Conservation (phyloP, 2,113 vertebrate genomes). For the Syngnathus typhle region DNA sequence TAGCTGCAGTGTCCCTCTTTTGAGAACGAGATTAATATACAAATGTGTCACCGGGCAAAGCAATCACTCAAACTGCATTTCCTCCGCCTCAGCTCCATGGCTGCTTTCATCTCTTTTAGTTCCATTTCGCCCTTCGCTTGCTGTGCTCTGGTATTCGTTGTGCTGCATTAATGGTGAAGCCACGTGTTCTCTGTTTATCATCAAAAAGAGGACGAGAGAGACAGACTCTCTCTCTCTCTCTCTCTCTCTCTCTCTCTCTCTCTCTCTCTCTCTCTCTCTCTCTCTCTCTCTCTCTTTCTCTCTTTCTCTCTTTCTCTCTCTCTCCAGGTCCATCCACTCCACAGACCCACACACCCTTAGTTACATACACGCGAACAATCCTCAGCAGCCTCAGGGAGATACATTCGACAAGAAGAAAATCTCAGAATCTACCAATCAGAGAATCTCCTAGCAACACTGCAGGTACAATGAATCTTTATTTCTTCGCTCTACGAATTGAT, state of each 20-base stretch:
- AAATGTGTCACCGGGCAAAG: neutral
- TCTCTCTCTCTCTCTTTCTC: constrained; percentile 25
- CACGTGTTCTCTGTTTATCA: constrained; percentile 77
- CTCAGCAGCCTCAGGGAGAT: constrained; percentile 28
- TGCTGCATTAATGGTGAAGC: constrained; percentile 66
- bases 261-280: constrained; percentile 22
- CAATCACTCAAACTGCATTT: neutral
- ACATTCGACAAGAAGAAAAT: constrained; percentile 11
- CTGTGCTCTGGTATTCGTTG: constrained; percentile 19
- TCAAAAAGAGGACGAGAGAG: constrained; percentile 45
- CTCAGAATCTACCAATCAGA: neutral
- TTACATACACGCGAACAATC: constrained; percentile 25
- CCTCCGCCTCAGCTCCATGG: neutral
- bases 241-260: constrained; percentile 16
- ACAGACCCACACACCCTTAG: constrained; percentile 25
- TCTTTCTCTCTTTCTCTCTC: constrained; percentile 18
- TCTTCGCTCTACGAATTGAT: neutral
- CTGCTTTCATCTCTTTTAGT: neutral
- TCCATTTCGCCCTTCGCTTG: constrained; percentile 5
- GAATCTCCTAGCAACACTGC: constrained; percentile 24
- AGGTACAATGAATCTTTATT: constrained; percentile 42
- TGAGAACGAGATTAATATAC: neutral
- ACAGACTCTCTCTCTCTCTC: constrained; percentile 18
- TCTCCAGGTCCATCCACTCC: constrained; percentile 29
- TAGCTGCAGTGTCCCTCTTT: constrained; percentile 21